Evolutionary conservation across 2,113 vertebrate genomes (phyloP).

Genomic region (Girardinichthys multiradiatus): DNA sequence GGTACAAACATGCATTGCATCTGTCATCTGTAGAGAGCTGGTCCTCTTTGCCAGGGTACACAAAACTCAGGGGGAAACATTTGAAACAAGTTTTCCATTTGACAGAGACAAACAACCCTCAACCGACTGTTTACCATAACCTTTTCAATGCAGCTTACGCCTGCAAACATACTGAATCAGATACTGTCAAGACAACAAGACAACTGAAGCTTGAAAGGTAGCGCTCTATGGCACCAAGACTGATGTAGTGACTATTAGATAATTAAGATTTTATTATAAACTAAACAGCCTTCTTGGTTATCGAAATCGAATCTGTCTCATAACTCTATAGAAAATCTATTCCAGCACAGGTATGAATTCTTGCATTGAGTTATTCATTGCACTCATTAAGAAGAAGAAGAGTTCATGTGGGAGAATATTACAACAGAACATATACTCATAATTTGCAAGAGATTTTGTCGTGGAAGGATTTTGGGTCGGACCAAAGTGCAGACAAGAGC

Average conservation of each 20-base stretch:
- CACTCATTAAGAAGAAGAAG: not conserved
- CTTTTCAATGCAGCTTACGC: conserved; percentile 17
- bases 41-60: not conserved
- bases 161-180: no score
- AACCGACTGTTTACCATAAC: not conserved
- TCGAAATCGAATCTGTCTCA: no score
- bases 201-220: no score
- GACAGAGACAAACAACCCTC: not conserved
- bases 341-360: no score
- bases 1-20: not conserved
- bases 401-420: not conserved
- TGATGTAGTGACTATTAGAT: no score
- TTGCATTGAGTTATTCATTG: no score
- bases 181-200: no score
- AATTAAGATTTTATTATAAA: no score
- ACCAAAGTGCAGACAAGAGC: no score
- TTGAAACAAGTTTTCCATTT: not conserved
- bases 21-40: conserved; percentile 2
- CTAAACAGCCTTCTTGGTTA: no score
- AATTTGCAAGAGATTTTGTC: not conserved
- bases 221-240: not conserved
- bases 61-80: not conserved
- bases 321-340: no score
- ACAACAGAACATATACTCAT: not conserved
- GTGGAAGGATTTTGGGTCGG: no score